phyloP scores from a whole-genome alignment of 2,888 invertebrate species.

The Catocala sponsa region DNA sequence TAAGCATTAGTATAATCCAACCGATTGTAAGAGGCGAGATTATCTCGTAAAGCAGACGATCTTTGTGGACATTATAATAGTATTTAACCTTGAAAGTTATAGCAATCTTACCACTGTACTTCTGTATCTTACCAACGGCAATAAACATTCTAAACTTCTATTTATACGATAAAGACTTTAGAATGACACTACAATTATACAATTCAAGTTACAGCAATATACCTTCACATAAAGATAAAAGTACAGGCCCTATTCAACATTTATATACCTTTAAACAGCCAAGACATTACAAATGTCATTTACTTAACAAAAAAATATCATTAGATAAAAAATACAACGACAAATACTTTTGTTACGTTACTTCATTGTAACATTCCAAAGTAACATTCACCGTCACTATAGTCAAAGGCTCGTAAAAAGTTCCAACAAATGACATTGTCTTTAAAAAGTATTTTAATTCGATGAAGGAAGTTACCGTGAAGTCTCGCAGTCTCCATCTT shows the following conservation, averaged over 20 bases:
- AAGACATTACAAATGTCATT: conserved; percentile 11
- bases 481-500: conserved; percentile 64
- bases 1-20: too few species aligned
- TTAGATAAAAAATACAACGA: conserved; percentile 13
- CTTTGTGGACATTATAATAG: too few species aligned
- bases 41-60: too few species aligned
- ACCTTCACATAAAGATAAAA: too few species aligned
- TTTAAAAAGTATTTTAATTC: conserved; percentile 81
- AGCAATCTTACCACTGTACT: too few species aligned
- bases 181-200: too few species aligned
- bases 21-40: too few species aligned
- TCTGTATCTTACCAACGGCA: too few species aligned
- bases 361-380: conserved; percentile 41
- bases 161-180: too few species aligned
- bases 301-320: conserved; percentile 8
- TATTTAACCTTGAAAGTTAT: too few species aligned
- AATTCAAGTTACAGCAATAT: neutral
- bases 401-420: conserved; percentile 58
- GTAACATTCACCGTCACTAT: conserved; percentile 29
- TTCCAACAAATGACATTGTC: conserved; percentile 71
- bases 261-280: conserved; percentile 8
- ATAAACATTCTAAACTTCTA: too few species aligned
- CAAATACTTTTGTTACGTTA: conserved; percentile 25
- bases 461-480: conserved; percentile 70
- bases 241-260: conserved; percentile 1